Evolutionary conservation across 2,888 invertebrate genomes (phyloP).

Genomic region (Philaethria dido): DNA sequence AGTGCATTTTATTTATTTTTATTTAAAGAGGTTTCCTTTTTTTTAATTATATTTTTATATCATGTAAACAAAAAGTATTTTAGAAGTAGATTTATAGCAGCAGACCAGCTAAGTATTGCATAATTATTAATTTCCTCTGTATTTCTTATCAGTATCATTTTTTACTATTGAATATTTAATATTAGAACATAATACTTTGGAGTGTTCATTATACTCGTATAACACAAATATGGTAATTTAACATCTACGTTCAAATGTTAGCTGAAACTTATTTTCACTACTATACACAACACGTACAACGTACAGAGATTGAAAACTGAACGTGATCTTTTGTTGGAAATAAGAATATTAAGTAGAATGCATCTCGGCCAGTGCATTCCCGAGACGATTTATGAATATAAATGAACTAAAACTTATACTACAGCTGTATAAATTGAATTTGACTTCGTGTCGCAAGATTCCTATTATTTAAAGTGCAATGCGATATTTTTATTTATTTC

Average conservation of each 20-base stretch:
- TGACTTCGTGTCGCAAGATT: conserved; percentile 24
- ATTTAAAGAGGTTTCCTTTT: too few species aligned
- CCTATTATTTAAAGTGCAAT: conserved; percentile 1
- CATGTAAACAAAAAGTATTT: too few species aligned
- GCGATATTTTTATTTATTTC: conserved; percentile 5
- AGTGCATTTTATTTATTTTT: too few species aligned
- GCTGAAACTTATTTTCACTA: conserved; percentile 13
- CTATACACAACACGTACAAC: conserved; percentile 26
- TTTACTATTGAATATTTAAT: too few species aligned
- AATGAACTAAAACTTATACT: conserved; percentile 40
- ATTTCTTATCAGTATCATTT: too few species aligned
- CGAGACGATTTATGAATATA: conserved; percentile 43
- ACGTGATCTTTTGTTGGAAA: conserved; percentile 34
- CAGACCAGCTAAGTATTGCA: neutral
- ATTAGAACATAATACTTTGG: too few species aligned
- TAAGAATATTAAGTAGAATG: conserved; percentile 39
- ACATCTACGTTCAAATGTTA: conserved; percentile 5
- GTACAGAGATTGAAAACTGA: conserved; percentile 31
- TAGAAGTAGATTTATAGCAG: too few species aligned
- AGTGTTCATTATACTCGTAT: too few species aligned
- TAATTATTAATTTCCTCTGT: too few species aligned
- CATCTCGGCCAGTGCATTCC: conserved; percentile 40
- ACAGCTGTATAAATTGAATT: conserved; percentile 30
- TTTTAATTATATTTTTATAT: too few species aligned
- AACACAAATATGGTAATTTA: neutral